Base-by-base conservation (phyloP, 2,797 vertebrate genomes). In the Microchirus variegatus region DNA sequence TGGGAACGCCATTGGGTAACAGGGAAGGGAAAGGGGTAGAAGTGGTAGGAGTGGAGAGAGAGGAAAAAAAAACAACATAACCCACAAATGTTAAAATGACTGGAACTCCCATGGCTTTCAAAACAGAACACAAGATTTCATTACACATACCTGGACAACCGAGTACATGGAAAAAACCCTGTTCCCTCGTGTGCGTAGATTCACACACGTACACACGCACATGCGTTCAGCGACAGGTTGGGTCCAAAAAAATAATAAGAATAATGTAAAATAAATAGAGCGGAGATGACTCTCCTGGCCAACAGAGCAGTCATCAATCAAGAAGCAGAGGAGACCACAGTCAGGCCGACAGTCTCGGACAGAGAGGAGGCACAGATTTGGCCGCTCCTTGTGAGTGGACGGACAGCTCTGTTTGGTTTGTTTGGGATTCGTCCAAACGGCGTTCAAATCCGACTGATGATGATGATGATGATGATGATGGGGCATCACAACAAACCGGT, bases 111-210 rank as follows among this genome's bases (percentile, higher is more conserved):
- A 85, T 82, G 75, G 82, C 86, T 90, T 87, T 90, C 71, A 88
- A 92, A 93, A 92, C 89, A 91, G 69, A 81, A 75, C 70, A 60
- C 66, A 13, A 87, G 87, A 86, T 91, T 92, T 92, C 79, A 86
- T 92, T 90, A 90, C 90, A 85, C 91, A 92, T 90, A 92, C 90
- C 91, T 92, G 89, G 80, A 84, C 80, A 86, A 75, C 88, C 90
- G 80, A 91, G 86, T 73, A 78, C 82, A 92, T 93, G 91, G 93
- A 93, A 93, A 92, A 87, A n/a, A 63, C 86, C 84, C 74, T 80
- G n/a, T n/a, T 72, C 74, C 73, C 74, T 73, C 73, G n/a, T 62
- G 53, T 38, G 17, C 31, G 8, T 5, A 31, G 7, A 31, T 31
- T 31, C 57, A 64, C 68, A 62, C 54, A 55, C 48, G 50, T 15